These are phyloP conservation scores for Platysteira castanea DNA, from an alignment of 2,113 vertebrate genomes.

Conservation along the genomic window DNA sequence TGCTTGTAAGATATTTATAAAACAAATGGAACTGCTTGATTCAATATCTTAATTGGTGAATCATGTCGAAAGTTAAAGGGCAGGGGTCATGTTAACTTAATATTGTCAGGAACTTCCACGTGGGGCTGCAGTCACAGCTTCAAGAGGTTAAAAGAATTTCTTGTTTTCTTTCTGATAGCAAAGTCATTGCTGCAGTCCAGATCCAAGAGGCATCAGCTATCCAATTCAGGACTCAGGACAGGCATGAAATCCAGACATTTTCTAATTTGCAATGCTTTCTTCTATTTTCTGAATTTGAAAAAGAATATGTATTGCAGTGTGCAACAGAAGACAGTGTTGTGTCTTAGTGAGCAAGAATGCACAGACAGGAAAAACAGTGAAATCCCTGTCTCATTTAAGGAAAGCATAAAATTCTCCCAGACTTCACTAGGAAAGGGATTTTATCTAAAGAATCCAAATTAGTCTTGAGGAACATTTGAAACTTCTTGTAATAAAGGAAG, in stretches of 20 bases:
- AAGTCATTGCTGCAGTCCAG: background rate
- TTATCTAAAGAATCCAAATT: background rate
- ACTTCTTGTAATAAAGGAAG: slow-evolving; percentile 21
- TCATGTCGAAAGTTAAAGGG: background rate
- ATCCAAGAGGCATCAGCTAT: background rate
- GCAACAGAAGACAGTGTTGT: background rate
- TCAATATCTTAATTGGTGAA: background rate
- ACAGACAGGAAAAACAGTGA: background rate
- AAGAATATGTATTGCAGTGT: background rate
- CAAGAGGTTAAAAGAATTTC: background rate
- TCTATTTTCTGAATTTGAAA: background rate
- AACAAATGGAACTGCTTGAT: background rate
- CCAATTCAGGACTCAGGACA: background rate
- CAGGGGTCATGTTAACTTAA: background rate
- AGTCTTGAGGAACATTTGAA: slow-evolving; percentile 39
- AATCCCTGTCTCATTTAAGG: background rate
- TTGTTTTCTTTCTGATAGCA: background rate
- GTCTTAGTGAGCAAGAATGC: background rate
- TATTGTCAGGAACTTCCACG: background rate
- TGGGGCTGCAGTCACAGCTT: background rate
- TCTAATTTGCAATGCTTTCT: slow-evolving; percentile 1
- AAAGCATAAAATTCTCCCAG: background rate
- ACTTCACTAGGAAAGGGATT: background rate
- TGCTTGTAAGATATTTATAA: background rate
- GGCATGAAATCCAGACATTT: slow-evolving; percentile 53